Conservation (phyloP, 2,797 vertebrate species). For the Lerista edwardsae region DNA sequence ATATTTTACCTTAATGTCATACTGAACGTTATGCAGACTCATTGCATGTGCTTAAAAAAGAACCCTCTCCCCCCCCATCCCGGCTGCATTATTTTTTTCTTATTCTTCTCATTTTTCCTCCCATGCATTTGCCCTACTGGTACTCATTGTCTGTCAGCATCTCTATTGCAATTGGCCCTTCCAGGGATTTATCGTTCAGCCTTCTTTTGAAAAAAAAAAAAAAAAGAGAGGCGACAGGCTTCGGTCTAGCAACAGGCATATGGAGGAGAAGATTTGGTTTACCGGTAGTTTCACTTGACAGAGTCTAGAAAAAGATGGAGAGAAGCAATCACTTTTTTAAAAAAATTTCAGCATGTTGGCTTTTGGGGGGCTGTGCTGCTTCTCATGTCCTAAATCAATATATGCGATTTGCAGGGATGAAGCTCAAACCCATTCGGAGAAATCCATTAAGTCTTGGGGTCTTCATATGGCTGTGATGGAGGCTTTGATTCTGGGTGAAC, state of each 20-base stretch:
- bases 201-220: conserved; percentile 18
- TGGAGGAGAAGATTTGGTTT: conserved; percentile 67
- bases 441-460: background rate
- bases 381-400: background rate
- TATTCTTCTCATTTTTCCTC: conserved; percentile 12
- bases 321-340: conserved; percentile 26
- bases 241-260: conserved; percentile 69
- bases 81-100: background rate
- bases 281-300: conserved; percentile 57
- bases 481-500: background rate
- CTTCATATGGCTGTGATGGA: background rate
- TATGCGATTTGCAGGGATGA: background rate
- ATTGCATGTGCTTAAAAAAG: background rate
- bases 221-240: conserved; percentile 63
- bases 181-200: conserved; percentile 76
- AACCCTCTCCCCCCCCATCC: background rate
- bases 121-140: conserved; percentile 42
- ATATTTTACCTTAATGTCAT: background rate
- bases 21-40: background rate
- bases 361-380: background rate
- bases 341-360: conserved; percentile 39
- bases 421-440: background rate
- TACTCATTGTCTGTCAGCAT: conserved; percentile 70
- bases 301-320: conserved; percentile 36
- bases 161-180: conserved; percentile 68